Base-by-base conservation (phyloP, 2,797 vertebrate species). In the Poeciliopsis gracilis region DNA sequence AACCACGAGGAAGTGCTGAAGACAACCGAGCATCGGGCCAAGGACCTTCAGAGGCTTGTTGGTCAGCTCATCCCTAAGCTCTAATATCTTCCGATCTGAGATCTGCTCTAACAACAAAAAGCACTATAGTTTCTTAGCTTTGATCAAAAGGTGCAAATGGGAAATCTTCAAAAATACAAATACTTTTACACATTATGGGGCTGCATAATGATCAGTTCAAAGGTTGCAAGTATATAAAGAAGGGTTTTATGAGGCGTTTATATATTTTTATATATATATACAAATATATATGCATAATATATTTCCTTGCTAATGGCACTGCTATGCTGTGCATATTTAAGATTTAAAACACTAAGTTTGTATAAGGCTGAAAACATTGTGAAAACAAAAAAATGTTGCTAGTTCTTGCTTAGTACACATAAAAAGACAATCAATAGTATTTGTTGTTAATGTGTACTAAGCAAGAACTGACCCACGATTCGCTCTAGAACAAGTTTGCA, bases 1-100 rank as follows among this genome's bases (percentile, higher is more conserved):
- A 96, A 95, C 90, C 97, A 98, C 0, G 85, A 92, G 10, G 95
- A 96, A 63, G 96, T 97, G 57, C 94, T 97, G 85, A 88, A 69
- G 33, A 95, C 94, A 57, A 91, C 93, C 8, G 0, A 75, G n/a
- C 74, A 0, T 16, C 91, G 95, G 4, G 84, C 95, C 11, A 0
- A 87, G 76, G 91, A 92, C 82, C 89, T 97, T 41, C 95, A 96
- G 88, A 85, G 10, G 69, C 79, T 97, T 3, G 82, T 97, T 84
- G 92, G 94, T 49, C 2, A 85, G 51, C 73, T 96, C 41, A 71
- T 96, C 59, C 4, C 13, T 53, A 90, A 92, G 74, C 90, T 95
- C 49, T 88, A 91, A 82, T 4, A 23, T 13, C 46, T 25, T 46
- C 36, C 25, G 12, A n/a, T 51, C 51, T 25, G 5, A 76, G 59